Evolutionary conservation across 2,888 invertebrate species (phyloP), one percentile per base, ranked within the genome.

Genomic region (Fragum whitleyi): DNA sequence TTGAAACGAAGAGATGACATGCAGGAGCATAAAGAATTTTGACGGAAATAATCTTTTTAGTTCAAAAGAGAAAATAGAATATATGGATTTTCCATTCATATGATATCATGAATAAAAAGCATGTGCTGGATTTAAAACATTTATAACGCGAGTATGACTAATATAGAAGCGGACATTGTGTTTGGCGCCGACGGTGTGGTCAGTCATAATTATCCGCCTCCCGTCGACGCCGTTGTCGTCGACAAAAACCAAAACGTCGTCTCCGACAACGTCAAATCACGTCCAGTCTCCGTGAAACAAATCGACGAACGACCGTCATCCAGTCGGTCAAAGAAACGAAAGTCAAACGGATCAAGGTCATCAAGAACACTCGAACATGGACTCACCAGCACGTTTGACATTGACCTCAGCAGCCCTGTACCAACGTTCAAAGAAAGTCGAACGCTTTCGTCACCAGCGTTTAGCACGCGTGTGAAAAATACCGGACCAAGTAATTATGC

Each of bases 221-320:
- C 80, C 11, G 47, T 80, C 14, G 76, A 80, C n/a, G 55, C 76
- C 7, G 39, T 69, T 19, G 73, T 80, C 1, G 47, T 71, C 5
- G 77, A 77, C 36, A 71, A 65, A 55, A 77, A 53, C 32, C 62
- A 77, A 2, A 77, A 71, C 3, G 42, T 65, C 9, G 21, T 53
- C 7, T 51, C 36, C 21, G 53, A 65, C 11, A 39, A 36, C 19
- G 47, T 9, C 21, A 39, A 53, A 65, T 51, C 42, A 55, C 28
- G 39, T 19, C 62, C 47, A 39, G 69, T 19, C 29, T 29, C 19
- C 39, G 61, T 61, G 29, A 26, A 42, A n/a, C 19, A 53, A 14
- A 19, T 42, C 9, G 61, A 72, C 32, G 26, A 72, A 47, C 36
- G 70, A 16, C n/a, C 61, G 21, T 23, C 59, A 28, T 61, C 42